Conservation (phyloP, 2,113 vertebrate genomes). For the Engraulis encrasicolus region DNA sequence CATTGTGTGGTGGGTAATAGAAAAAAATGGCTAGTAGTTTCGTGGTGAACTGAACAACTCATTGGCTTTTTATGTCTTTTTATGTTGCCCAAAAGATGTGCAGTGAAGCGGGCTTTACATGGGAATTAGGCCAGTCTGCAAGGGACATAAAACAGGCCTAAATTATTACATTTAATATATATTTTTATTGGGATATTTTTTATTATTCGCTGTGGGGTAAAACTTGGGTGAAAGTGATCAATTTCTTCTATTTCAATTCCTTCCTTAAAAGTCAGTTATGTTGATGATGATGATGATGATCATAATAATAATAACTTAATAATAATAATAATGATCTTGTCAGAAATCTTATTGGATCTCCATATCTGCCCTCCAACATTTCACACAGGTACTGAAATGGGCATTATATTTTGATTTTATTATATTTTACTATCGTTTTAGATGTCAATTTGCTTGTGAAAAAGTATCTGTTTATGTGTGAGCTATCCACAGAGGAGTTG, state of each 20-base stretch:
- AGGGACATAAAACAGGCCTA: no score
- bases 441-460: neutral
- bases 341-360: no score
- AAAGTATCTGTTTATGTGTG: neutral
- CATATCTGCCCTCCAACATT: no score
- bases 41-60: neutral
- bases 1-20: neutral
- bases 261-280: no score
- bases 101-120: neutral
- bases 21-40: neutral
- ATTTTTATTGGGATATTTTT: neutral
- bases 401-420: neutral
- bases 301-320: no score
- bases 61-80: neutral
- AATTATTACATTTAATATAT: neutral
- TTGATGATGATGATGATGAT: no score
- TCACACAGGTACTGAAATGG: neutral
- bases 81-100: neutral
- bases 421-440: neutral
- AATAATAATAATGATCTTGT: no score
- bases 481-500: neutral
- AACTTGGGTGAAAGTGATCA: no score
- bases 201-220: neutral
- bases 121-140: neutral
- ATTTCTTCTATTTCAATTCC: no score